A percentile compares a stretch with the other conserved stretches of the same genome.
Conservation (phyloP, 2,113 vertebrate genomes). For the Salvelinus namaycush region DNA sequence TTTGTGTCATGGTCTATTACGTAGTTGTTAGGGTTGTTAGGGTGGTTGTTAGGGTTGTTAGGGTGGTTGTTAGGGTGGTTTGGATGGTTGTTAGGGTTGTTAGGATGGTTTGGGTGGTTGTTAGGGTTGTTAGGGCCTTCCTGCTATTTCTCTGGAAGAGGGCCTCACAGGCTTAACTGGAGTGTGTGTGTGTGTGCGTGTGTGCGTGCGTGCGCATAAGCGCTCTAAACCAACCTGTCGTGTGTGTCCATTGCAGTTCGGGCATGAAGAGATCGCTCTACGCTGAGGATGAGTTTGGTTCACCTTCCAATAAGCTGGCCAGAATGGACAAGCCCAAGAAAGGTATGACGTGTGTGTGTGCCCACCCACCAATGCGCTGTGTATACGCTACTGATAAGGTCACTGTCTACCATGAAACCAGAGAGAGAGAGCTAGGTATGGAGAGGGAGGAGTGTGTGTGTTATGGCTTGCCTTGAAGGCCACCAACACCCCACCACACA, state of each 20-base stretch:
- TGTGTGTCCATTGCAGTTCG: conserved; percentile 67
- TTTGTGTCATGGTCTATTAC: not conserved
- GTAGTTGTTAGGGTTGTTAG: too few relatives aligned
- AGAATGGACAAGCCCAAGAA: conserved; percentile 90
- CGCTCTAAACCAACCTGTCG: not conserved
- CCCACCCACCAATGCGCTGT: conserved; percentile 4
- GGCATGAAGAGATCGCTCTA: conserved; percentile 88
- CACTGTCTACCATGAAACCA: too few relatives aligned
- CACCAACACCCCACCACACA: not conserved
- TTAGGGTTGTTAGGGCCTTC: not conserved
- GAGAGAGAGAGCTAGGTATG: not conserved
- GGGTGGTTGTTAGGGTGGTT: not conserved
- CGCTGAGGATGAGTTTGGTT: conserved; percentile 85
- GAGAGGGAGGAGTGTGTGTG: conserved; percentile 1
- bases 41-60: not conserved
- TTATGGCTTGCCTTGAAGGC: not conserved
- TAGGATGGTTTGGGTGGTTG: too few relatives aligned
- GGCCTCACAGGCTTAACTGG: not conserved
- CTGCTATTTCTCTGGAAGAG: not conserved
- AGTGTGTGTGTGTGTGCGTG: conserved; percentile 20
- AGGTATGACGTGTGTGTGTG: conserved; percentile 73
- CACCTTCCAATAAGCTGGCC: conserved; percentile 81
- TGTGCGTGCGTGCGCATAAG: conserved; percentile 21
- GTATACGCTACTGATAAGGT: not conserved
- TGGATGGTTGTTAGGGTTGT: not conserved